These are phyloP conservation scores for Upupa epops DNA, from an alignment of 2,113 vertebrate genomes.

Conservation along the genomic window DNA sequence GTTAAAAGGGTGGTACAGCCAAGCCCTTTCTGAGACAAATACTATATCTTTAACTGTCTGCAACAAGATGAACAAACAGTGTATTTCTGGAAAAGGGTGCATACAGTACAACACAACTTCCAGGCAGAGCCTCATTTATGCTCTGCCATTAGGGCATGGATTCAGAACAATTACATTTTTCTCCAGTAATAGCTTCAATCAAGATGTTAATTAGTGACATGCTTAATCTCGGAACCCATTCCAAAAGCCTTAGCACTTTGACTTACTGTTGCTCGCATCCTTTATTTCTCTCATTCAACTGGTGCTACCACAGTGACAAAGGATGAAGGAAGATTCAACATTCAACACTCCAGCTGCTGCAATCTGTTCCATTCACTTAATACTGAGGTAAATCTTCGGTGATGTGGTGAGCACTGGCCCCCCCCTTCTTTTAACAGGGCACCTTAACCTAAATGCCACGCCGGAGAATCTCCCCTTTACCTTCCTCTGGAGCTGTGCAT, in stretches of 20 bases:
- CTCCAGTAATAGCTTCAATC: conserved; percentile 29
- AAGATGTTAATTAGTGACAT: conserved; percentile 48
- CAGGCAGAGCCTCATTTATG: conserved; percentile 33
- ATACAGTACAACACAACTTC: conserved; percentile 16
- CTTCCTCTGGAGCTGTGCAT: conserved; percentile 18
- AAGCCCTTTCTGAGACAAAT: neutral
- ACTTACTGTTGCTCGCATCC: conserved; percentile 93
- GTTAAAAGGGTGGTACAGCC: neutral
- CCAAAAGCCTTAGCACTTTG: conserved; percentile 62
- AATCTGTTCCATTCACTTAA: conserved; percentile 70
- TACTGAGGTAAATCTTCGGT: conserved; percentile 52
- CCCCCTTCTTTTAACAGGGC: neutral
- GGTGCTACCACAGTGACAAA: conserved; percentile 77
- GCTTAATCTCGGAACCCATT: conserved; percentile 38
- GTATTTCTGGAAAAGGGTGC: conserved; percentile 31
- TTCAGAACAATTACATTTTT: conserved; percentile 39
- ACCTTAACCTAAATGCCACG: conserved; percentile 43
- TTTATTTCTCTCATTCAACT: conserved; percentile 85
- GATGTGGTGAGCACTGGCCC: conserved; percentile 40
- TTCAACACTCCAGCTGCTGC: conserved; percentile 71
- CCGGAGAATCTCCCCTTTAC: conserved; percentile 11
- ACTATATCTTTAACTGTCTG: conserved; percentile 45
- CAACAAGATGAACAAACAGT: conserved; percentile 7
- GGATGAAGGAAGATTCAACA: conserved; percentile 66
- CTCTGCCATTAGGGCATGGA: neutral